Percentiles rank a stretch among this genome's conserved stretches.
These are phyloP conservation scores for Nothoprocta pentlandii DNA, from an alignment of 2,113 vertebrate species.

Conservation along the genomic window DNA sequence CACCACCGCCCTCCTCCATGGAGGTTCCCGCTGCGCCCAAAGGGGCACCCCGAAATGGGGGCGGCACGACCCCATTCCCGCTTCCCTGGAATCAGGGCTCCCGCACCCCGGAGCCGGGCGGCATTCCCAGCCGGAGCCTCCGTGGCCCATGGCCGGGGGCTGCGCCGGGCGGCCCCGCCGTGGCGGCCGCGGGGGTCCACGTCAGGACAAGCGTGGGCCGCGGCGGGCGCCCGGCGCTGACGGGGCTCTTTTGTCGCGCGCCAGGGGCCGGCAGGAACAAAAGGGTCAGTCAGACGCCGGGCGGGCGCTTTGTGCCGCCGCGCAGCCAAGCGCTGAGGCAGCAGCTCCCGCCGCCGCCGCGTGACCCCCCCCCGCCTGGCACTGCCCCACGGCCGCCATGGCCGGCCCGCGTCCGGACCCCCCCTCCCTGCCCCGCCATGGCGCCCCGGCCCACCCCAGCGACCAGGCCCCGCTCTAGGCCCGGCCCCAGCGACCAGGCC, in stretches of 20 bases:
- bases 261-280: constrained; percentile 65
- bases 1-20: too few species aligned
- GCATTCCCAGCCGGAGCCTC: too few species aligned
- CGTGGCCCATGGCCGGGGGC: too few species aligned
- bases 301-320: constrained; percentile 55
- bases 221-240: constrained; percentile 61
- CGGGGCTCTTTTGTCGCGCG: constrained; percentile 74
- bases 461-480: too few species aligned
- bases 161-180: too few species aligned
- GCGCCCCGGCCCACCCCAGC: background rate
- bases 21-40: too few species aligned
- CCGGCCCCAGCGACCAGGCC: too few species aligned
- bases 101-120: too few species aligned
- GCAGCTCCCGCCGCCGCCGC: constrained; percentile 50
- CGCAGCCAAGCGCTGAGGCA: constrained; percentile 76
- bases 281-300: constrained; percentile 69
- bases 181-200: background rate
- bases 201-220: constrained; percentile 16
- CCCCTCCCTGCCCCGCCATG: background rate
- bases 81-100: too few species aligned
- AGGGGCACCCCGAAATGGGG: too few species aligned
- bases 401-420: background rate
- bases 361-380: constrained; percentile 56
- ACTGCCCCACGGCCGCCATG: background rate
- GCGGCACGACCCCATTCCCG: too few species aligned